These are phyloP conservation scores for Engystomops pustulosus DNA, from an alignment of 2,113 vertebrate species.

Conservation along the genomic window DNA sequence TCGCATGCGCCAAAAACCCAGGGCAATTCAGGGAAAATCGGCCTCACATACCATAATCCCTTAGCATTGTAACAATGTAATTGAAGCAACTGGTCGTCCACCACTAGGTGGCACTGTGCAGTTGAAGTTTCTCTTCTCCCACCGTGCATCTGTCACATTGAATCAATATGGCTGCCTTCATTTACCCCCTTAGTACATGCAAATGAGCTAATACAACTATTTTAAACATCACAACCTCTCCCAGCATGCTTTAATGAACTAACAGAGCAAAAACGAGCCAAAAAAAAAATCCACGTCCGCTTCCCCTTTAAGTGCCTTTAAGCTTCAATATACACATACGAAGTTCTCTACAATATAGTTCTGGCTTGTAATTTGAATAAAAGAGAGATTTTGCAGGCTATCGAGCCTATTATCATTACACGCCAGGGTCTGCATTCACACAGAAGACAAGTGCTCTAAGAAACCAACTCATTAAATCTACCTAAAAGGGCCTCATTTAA, in stretches of 20 bases:
- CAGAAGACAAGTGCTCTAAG: conserved; percentile 78
- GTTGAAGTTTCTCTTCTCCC: neutral
- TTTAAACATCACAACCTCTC: neutral
- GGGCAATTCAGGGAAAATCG: no score
- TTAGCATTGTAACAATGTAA: neutral
- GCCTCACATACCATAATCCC: no score
- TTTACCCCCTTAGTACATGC: neutral
- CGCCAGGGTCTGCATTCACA: conserved; percentile 85
- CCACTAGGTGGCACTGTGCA: conserved; percentile 19
- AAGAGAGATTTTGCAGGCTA: conserved; percentile 90
- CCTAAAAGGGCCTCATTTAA: conserved; percentile 99
- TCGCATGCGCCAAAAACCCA: no score
- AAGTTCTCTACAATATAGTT: conserved; percentile 89
- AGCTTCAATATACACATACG: conserved; percentile 81
- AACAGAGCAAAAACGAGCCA: neutral
- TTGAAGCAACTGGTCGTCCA: neutral
- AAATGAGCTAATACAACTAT: neutral
- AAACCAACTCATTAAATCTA: conserved; percentile 95
- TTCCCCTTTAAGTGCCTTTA: conserved; percentile 72
- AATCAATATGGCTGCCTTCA: conserved; percentile 26
- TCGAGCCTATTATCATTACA: conserved; percentile 94
- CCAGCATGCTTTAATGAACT: neutral
- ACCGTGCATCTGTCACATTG: neutral
- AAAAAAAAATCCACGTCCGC: neutral
- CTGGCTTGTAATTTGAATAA: conserved; percentile 93